Conservation (phyloP, 2,113 vertebrate genomes). For the Cyprinodon variegatus region DNA sequence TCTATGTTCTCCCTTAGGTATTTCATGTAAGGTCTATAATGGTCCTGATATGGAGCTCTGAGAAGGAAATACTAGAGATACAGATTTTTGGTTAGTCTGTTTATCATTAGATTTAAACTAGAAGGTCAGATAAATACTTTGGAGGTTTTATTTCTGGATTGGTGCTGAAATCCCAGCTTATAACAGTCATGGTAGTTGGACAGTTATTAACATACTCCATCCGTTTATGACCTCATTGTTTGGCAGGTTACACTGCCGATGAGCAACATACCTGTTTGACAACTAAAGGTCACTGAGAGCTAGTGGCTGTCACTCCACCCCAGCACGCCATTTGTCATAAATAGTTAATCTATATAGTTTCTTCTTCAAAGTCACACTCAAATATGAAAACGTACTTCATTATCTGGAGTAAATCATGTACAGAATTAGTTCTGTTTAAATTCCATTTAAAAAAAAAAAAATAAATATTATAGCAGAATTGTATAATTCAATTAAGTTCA, state of each 20-base stretch:
- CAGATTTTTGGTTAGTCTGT: background rate
- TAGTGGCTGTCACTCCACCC: background rate
- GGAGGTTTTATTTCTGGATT: background rate
- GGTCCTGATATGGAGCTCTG: no score
- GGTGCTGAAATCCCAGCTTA: background rate
- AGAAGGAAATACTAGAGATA: background rate
- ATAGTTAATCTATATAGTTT: slow-evolving; percentile 1
- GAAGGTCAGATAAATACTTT: background rate
- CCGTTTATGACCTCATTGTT: background rate
- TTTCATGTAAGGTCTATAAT: no score
- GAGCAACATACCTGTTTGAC: slow-evolving; percentile 22
- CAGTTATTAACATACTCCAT: background rate
- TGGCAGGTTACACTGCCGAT: background rate
- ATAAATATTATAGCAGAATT: background rate
- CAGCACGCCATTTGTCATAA: background rate
- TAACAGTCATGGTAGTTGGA: background rate
- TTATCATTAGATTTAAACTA: background rate
- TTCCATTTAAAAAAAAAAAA: background rate
- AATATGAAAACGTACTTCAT: background rate
- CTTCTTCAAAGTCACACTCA: background rate
- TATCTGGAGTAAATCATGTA: background rate
- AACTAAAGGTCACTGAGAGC: slow-evolving; percentile 16
- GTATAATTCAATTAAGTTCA: background rate
- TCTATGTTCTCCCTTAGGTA: no score
- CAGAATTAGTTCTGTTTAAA: background rate